Percentiles rank a stretch among this genome's conserved stretches.
These are phyloP conservation scores for Tapera naevia DNA, from an alignment of 2,797 vertebrate genomes.

Conservation along the genomic window DNA sequence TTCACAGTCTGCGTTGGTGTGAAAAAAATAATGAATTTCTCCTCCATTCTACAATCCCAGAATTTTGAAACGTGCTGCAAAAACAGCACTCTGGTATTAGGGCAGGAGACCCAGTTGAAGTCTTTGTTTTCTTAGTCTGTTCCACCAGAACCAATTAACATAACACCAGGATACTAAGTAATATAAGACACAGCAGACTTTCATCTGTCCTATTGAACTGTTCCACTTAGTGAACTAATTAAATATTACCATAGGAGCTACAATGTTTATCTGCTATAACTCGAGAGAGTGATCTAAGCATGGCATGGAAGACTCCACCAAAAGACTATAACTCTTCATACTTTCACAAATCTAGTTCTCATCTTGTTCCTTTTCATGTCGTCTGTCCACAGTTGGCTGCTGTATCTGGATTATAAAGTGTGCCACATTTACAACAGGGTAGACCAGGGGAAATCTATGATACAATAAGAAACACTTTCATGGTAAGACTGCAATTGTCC, in stretches of 20 bases:
- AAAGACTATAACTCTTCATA: background rate
- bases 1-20: background rate
- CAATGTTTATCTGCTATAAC: background rate
- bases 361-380: background rate
- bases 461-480: background rate
- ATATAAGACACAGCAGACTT: background rate
- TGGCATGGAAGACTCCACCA: background rate
- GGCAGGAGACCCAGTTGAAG: background rate
- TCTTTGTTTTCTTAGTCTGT: background rate
- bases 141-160: background rate
- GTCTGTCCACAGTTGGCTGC: background rate
- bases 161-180: background rate
- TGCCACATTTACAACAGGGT: background rate
- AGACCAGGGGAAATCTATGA: background rate
- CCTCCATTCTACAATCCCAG: accelerated
- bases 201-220: background rate
- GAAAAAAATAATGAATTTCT: background rate
- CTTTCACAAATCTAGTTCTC: background rate
- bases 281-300: background rate
- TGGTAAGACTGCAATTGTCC: background rate
- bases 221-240: background rate
- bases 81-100: background rate
- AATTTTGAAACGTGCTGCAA: background rate
- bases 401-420: background rate
- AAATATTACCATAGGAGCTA: background rate